Evolutionary conservation across 2,113 vertebrate species (phyloP), one percentile per base, ranked within the genome.

Genomic region (Acrocephalus kingi): DNA sequence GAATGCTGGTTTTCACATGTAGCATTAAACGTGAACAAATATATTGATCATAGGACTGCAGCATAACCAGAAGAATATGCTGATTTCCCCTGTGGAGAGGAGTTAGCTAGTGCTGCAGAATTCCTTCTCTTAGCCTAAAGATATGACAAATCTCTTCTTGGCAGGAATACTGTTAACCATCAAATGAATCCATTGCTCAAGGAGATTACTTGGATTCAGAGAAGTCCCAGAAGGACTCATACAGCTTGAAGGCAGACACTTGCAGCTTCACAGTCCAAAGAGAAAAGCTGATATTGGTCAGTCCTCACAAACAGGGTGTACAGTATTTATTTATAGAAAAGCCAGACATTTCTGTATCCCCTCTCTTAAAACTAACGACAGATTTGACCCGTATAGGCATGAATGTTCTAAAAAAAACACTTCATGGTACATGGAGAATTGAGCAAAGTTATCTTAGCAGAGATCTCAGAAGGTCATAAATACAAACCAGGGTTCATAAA

Each of bases 171-270:
- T n/a, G 56, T 82, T 77, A 95, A 89, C 79, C 61, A 46, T 71
- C 90, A 94, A 94, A 63, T 77, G 84, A 97, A 93, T 92, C 87
- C 79, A 82, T 76, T 91, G 75, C 92, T 89, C 78, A 76, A 79
- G 68, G 73, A 96, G 85, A 93, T 94, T 84, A 88, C 71, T 95
- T 91, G 81, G 89, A 91, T 93, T 90, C 81, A 84, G 67, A 96
- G 77, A 71, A 67, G 25, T 69, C 94, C 94, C 94, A 93, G 71
- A 88, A 93, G 90, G 89, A 91, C 6, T 41, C 55, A 20, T 31
- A 41, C 8, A 68, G 68, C 91, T 93, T 89, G 77, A 92, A 95
- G 91, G 73, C 55, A 45, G 56, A 84, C 0, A 1, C 35, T 81
- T 84, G 58, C 1, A 0, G 39, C 64, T 90, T 82, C 90, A 79